phyloP scores from a whole-genome alignment of 1,140 invertebrate species.

The Drosophila tristis region DNA sequence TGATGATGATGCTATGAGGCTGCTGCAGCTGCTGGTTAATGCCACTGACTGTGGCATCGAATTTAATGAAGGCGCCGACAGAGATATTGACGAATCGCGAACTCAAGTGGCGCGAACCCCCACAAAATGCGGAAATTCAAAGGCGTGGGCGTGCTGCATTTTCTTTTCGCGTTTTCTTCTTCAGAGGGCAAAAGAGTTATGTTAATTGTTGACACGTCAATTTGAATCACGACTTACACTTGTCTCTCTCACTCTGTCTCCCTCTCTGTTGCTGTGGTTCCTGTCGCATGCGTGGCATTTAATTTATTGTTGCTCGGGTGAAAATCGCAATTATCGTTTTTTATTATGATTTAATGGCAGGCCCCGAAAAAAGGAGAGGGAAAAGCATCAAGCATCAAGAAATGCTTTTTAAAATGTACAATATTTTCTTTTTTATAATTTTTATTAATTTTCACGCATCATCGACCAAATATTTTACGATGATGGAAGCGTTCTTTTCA shows the following conservation, averaged over 20 bases:
- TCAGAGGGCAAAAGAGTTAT: slow-evolving; percentile 54
- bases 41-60: slow-evolving; percentile 52
- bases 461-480: slow-evolving; percentile 76
- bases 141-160: slow-evolving; percentile 50
- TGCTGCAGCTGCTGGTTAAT: slow-evolving; percentile 59
- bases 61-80: slow-evolving; percentile 63
- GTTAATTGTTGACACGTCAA: slow-evolving; percentile 76
- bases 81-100: slow-evolving; percentile 65
- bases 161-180: slow-evolving; percentile 9
- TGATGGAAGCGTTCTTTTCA: slow-evolving; percentile 81
- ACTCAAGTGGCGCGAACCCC: slow-evolving; percentile 15
- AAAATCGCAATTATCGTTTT: slow-evolving; percentile 80
- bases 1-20: slow-evolving; percentile 6
- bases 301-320: slow-evolving; percentile 74
- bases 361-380: slow-evolving; percentile 19
- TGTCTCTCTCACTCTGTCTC: slow-evolving; percentile 45
- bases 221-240: slow-evolving; percentile 82
- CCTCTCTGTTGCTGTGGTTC: slow-evolving; percentile 53
- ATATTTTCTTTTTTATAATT: slow-evolving; percentile 57
- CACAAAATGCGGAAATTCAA: slow-evolving; percentile 72
- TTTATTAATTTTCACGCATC: slow-evolving; percentile 80
- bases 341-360: slow-evolving; percentile 79
- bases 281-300: slow-evolving; percentile 40
- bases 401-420: slow-evolving; percentile 27
- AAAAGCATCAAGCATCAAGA: slow-evolving; percentile 25